Base-by-base conservation (phyloP, 2,113 vertebrate genomes). In the Vulpes vulpes region DNA sequence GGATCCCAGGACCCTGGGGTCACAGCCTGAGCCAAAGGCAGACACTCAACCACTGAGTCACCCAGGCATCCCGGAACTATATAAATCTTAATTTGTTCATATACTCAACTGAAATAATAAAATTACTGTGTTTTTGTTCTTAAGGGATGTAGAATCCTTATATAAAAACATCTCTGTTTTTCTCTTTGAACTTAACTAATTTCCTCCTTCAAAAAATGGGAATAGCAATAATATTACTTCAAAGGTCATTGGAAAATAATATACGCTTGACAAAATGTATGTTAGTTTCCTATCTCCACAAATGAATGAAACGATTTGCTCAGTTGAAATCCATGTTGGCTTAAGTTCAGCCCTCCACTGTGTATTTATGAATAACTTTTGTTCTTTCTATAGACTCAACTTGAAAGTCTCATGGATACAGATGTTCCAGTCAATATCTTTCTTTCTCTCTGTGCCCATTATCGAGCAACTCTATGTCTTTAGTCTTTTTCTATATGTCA, bases 51-150 rank as follows among this genome's bases (percentile, higher is more conserved):
- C 43, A 43, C 43, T 43, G 43, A 43, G 43, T 43, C 43, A 43
- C 43, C 43, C 43, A 43, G 43, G 43, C 43, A 43, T 43, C 43
- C 43, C 43, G 32, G 38, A 93, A 60, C 51, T 69, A 67, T 62
- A 32, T 89, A 92, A 69, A 79, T 81, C 94, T 96, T 92, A 95
- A 90, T 53, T 92, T 83, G 65, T 96, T 94, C 5, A 88, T 86
- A 97, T 94, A 69, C 55, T 57, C 73, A 89, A 95, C 9, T 78
- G 51, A 97, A 91, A 88, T 85, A 81, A 94, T 67, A 90, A 86
- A 96, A 97, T 89, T 67, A 20, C 27, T 51, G 1, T 43, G 65
- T 85, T 83, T 90, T 53, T 92, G 8, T 76, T 91, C 73, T 89
- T 76, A 6, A 67, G 71, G 73, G 11, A 71, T 32, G 49, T 74